Evolutionary conservation across 2,113 vertebrate species (phyloP).

Genomic region (Rhinolophus ferrumequinum): DNA sequence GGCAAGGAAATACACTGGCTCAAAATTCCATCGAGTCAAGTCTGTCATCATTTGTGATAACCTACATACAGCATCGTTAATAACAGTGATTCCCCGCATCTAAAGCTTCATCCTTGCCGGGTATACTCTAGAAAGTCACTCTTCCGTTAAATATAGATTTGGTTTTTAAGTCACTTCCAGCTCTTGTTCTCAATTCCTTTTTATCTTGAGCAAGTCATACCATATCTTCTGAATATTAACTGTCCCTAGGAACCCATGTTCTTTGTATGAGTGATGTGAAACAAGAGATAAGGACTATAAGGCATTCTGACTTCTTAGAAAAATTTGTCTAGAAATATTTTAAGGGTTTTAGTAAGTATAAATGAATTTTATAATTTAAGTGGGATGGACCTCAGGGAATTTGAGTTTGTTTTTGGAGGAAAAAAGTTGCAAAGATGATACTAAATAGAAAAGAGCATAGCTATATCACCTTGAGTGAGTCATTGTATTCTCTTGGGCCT

Average conservation of each 20-base stretch:
- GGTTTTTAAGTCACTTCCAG: slow-evolving; percentile 48
- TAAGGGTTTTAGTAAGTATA: background rate
- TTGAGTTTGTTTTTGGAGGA: background rate
- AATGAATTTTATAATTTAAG: background rate
- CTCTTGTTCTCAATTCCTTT: slow-evolving; percentile 59
- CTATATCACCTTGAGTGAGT: background rate
- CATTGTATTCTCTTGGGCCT: background rate
- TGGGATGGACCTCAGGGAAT: background rate
- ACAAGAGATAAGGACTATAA: background rate
- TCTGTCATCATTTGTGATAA: background rate
- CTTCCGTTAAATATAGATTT: slow-evolving; percentile 40
- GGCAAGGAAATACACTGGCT: background rate
- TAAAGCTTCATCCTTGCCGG: background rate
- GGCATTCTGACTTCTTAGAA: background rate
- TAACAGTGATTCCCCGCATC: background rate
- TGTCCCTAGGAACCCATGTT: background rate
- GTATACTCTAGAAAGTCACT: background rate
- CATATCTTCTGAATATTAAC: background rate
- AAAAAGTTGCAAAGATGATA: background rate
- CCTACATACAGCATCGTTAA: background rate
- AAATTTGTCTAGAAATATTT: slow-evolving; percentile 8
- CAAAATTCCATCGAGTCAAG: background rate
- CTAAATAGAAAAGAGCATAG: background rate
- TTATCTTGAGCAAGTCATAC: slow-evolving; percentile 26
- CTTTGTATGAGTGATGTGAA: background rate